phyloP scores from a whole-genome alignment of 30 jellyfish, hydroid and myxozoan genomes.

The Aurelia sp. region DNA sequence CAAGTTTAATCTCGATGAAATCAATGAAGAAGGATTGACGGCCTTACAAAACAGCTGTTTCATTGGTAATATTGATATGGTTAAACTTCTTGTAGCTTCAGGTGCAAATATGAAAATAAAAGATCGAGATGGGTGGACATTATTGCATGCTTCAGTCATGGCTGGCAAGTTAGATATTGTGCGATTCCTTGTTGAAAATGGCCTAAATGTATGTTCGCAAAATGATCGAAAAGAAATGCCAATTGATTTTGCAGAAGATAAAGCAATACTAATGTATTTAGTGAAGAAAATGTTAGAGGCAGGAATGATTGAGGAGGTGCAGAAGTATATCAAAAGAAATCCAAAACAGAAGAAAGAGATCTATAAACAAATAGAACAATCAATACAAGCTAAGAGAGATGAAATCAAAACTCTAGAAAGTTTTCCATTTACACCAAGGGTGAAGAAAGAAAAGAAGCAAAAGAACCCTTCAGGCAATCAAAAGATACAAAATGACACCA shows the following conservation, averaged over 20 bases:
- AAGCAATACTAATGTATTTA: slow-evolving; percentile 70
- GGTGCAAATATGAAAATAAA: slow-evolving; percentile 86
- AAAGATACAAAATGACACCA: slow-evolving; percentile 1
- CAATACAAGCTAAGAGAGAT: slow-evolving; percentile 48
- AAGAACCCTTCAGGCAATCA: slow-evolving; percentile 1
- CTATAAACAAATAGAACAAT: slow-evolving; percentile 77
- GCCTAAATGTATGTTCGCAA: slow-evolving; percentile 56
- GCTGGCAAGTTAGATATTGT: slow-evolving; percentile 83
- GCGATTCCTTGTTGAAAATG: slow-evolving; percentile 69
- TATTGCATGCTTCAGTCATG: slow-evolving; percentile 93
- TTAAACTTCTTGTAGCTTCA: slow-evolving; percentile 66
- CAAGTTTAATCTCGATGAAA: slow-evolving; percentile 85
- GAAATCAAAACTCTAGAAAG: slow-evolving; percentile 74
- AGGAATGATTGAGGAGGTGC: slow-evolving; percentile 84
- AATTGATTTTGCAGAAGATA: slow-evolving; percentile 83
- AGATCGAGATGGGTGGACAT: slow-evolving; percentile 96
- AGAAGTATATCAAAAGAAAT: slow-evolving; percentile 74
- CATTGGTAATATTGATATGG: slow-evolving; percentile 93
- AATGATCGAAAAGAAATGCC: slow-evolving; percentile 82
- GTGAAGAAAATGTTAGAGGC: slow-evolving; percentile 84
- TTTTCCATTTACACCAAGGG: slow-evolving; percentile 64
- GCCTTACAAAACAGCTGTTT: slow-evolving; percentile 97
- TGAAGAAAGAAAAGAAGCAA: not conserved
- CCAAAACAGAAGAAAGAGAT: slow-evolving; percentile 87
- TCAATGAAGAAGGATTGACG: slow-evolving; percentile 94